Percentiles rank a stretch among this genome's conserved stretches.
These are phyloP conservation scores for Drosophila guanche DNA, from an alignment of 1,140 invertebrate genomes.

Conservation along the genomic window DNA sequence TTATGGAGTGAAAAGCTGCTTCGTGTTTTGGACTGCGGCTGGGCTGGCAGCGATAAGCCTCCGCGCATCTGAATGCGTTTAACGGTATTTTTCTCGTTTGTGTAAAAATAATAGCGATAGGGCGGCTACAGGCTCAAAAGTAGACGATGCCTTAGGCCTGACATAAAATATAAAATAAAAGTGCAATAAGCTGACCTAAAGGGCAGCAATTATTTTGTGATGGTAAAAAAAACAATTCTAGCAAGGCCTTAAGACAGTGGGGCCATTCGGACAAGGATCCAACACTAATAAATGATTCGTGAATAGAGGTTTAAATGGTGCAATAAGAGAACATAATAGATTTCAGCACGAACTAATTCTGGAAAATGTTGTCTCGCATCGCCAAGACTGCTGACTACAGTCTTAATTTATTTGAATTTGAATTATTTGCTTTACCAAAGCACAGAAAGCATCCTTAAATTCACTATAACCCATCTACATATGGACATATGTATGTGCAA, in stretches of 20 bases:
- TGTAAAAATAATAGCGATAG: constrained; percentile 48
- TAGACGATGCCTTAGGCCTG: constrained; percentile 14
- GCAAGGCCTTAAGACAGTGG: constrained; percentile 10
- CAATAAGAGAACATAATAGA: no score
- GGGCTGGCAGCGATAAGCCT: constrained; percentile 26
- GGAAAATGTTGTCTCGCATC: no score
- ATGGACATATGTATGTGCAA: constrained; percentile 19
- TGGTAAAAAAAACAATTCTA: constrained; percentile 12
- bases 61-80: neutral
- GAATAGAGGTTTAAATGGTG: no score
- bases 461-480: constrained; percentile 23
- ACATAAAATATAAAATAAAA: constrained; percentile 16
- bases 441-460: constrained; percentile 8
- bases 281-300: neutral
- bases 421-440: neutral
- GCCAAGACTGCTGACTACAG: no score
- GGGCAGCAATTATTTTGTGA: constrained; percentile 25
- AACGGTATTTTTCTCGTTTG: constrained; percentile 24
- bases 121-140: constrained; percentile 16
- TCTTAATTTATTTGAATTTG: no score
- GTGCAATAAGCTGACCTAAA: constrained; percentile 36
- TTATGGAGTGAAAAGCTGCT: constrained; percentile 9
- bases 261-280: constrained; percentile 7
- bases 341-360: no score
- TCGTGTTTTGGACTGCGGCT: constrained; percentile 5